phyloP scores from a whole-genome alignment of 2,797 vertebrate species.

The Amazona finschi region DNA sequence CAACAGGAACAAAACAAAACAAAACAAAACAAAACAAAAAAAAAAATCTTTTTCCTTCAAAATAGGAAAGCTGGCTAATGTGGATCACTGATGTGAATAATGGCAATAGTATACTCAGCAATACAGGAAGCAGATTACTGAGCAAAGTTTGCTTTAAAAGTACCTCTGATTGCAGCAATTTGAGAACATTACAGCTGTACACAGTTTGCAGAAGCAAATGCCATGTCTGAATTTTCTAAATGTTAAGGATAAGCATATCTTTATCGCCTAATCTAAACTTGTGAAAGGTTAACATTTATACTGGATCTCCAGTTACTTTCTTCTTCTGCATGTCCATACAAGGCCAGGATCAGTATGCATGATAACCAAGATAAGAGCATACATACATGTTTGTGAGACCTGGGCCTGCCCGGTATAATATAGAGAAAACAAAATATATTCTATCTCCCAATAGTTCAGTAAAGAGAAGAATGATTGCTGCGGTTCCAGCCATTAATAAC shows the following conservation, averaged over 20 bases:
- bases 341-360: background rate
- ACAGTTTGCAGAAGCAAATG: background rate
- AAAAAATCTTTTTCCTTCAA: background rate
- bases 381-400: background rate
- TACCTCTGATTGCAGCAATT: background rate
- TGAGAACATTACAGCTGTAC: background rate
- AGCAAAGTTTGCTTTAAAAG: background rate
- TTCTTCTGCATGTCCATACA: background rate
- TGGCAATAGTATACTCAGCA: background rate
- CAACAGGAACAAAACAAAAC: background rate
- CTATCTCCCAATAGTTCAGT: background rate
- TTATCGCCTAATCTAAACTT: background rate
- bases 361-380: background rate
- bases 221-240: background rate
- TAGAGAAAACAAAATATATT: background rate
- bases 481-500: background rate
- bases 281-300: background rate
- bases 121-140: background rate
- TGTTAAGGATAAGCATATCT: background rate
- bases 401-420: background rate
- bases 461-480: background rate
- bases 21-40: too few species aligned
- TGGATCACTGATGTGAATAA: background rate
- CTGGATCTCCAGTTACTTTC: background rate
- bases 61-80: background rate